A percentile compares a stretch with the other conserved stretches of the same genome.
phyloP scores from a whole-genome alignment of 2,888 invertebrate species.

The Drosophila pseudotakahashii region DNA sequence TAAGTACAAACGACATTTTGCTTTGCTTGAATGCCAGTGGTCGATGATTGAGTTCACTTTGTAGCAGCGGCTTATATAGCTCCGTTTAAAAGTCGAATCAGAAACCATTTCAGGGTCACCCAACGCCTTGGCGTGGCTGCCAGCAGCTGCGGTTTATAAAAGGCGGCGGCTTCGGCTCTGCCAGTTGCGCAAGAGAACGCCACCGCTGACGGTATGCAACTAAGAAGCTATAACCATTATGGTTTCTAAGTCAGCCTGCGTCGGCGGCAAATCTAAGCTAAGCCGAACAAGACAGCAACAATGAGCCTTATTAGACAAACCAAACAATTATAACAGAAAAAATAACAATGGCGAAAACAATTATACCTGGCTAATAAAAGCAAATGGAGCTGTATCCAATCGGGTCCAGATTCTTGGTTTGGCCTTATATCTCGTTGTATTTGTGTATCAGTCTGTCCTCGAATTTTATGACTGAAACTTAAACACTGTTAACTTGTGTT shows the following conservation, averaged over 20 bases:
- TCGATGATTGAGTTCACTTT: slow-evolving; percentile 10
- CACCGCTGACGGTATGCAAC: slow-evolving; percentile 48
- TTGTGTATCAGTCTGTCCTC: slow-evolving; percentile 17
- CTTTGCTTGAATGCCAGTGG: slow-evolving; percentile 12
- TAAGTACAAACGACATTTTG: slow-evolving; percentile 45
- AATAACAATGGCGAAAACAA: slow-evolving; percentile 25
- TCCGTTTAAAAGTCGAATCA: slow-evolving; percentile 39
- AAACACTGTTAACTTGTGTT: background rate
- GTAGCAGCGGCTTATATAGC: slow-evolving; percentile 25
- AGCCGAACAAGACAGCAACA: slow-evolving; percentile 13
- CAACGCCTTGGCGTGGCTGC: slow-evolving; percentile 51
- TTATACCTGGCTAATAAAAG: slow-evolving; percentile 21
- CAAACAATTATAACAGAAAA: slow-evolving; percentile 21
- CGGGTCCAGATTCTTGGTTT: slow-evolving; percentile 1
- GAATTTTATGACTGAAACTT: slow-evolving; percentile 14
- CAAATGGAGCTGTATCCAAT: slow-evolving; percentile 22
- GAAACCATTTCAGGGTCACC: slow-evolving; percentile 61
- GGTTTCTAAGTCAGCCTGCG: slow-evolving; percentile 38
- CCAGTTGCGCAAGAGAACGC: slow-evolving; percentile 50
- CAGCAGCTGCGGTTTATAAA: slow-evolving; percentile 49
- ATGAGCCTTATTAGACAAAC: slow-evolving; percentile 24
- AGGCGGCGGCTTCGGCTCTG: slow-evolving; percentile 39
- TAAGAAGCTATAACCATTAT: slow-evolving; percentile 31
- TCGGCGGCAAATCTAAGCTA: slow-evolving; percentile 35
- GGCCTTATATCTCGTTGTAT: slow-evolving; percentile 7